Conservation (phyloP, 1,140 invertebrate genomes). For the Paraescarpia echinospica region DNA sequence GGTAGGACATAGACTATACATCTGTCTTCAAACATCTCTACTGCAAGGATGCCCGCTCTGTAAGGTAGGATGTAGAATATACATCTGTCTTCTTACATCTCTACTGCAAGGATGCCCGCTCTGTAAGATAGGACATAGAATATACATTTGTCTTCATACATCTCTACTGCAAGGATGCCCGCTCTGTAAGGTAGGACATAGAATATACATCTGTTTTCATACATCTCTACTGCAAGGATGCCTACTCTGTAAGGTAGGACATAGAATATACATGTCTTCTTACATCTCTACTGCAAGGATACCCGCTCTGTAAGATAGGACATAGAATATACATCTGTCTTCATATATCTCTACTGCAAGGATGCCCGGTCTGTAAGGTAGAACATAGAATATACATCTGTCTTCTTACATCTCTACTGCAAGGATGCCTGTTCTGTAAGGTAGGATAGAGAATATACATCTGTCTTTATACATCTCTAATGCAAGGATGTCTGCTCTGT, state of each 20-base stretch:
- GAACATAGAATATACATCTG: slow-evolving; percentile 22
- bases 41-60: no score
- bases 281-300: slow-evolving; percentile 54
- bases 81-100: no score
- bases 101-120: no score
- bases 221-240: slow-evolving; percentile 53
- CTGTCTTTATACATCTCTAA: slow-evolving; percentile 43
- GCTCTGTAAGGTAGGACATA: slow-evolving; percentile 48
- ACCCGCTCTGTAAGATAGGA: slow-evolving; percentile 51
- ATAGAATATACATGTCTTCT: slow-evolving; percentile 33
- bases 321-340: slow-evolving; percentile 28
- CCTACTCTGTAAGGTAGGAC: slow-evolving; percentile 49
- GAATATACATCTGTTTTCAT: slow-evolving; percentile 35
- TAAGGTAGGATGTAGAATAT: no score
- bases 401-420: slow-evolving; percentile 48
- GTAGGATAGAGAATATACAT: slow-evolving; percentile 34
- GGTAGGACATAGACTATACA: no score
- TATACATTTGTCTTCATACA: slow-evolving; percentile 46
- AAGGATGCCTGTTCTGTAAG: slow-evolving; percentile 55
- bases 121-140: no score
- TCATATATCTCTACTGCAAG: slow-evolving; percentile 50
- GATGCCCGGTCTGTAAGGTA: slow-evolving; percentile 53
- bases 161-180: slow-evolving; percentile 55
- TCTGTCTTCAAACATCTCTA: no score
- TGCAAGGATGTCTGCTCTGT: slow-evolving; percentile 55